Conservation (phyloP, 2,113 vertebrate genomes). For the Australoheros scitulus region DNA sequence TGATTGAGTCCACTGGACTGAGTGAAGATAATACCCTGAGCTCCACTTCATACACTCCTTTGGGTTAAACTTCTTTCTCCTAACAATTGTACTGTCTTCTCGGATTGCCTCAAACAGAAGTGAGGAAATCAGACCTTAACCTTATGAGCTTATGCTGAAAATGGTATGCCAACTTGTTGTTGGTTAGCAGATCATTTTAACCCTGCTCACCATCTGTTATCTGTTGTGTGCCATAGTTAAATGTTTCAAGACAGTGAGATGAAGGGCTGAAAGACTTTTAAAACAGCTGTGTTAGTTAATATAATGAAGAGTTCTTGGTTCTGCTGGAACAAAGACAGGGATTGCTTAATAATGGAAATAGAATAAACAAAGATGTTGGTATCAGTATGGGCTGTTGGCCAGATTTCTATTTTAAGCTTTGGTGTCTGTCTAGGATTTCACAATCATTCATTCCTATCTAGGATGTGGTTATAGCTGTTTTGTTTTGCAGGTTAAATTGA, state of each 20-base stretch:
- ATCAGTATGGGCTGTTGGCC: neutral
- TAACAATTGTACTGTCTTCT: neutral
- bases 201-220: neutral
- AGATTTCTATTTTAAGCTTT: conserved; percentile 7
- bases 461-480: neutral
- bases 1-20: conserved; percentile 16
- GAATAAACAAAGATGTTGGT: neutral
- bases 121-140: neutral
- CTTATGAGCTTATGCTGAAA: neutral
- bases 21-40: conserved; percentile 14
- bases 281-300: neutral
- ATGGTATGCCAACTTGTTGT: neutral
- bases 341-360: neutral
- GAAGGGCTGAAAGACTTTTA: neutral
- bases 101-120: neutral
- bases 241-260: neutral
- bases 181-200: neutral
- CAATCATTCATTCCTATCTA: neutral
- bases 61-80: neutral
- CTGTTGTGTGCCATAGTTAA: neutral
- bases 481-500: neutral
- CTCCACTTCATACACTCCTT: neutral
- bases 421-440: neutral
- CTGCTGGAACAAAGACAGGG: neutral
- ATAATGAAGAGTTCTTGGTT: neutral